These are phyloP conservation scores for Baryphthengus martii DNA, from an alignment of 2,113 vertebrate genomes.

Conservation along the genomic window DNA sequence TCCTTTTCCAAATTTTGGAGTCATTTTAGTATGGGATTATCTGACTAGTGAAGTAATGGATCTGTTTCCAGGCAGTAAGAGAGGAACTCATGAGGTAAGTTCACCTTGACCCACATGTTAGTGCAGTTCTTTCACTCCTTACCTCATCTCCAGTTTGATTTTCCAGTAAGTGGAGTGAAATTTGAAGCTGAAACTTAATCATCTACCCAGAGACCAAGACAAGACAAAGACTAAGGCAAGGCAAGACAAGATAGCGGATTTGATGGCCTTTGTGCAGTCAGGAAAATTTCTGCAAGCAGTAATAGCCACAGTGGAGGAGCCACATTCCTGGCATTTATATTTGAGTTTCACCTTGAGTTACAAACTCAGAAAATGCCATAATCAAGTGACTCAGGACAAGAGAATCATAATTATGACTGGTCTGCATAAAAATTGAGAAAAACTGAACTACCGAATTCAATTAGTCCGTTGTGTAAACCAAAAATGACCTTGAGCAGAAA, in stretches of 20 bases:
- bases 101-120: not conserved
- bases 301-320: not conserved
- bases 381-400: not conserved
- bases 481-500: slow-evolving; percentile 8
- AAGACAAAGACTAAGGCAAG: not conserved
- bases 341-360: not conserved
- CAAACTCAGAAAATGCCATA: not conserved
- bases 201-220: not conserved
- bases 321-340: not conserved
- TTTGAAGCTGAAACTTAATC: not conserved
- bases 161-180: not conserved
- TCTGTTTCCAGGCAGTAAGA: not conserved
- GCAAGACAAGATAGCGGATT: not conserved
- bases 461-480: slow-evolving; percentile 20
- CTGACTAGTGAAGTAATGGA: not conserved
- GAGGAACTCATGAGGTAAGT: not conserved
- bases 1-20: not conserved
- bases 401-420: not conserved
- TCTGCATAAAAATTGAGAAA: not conserved
- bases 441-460: not conserved
- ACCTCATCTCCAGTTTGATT: not conserved
- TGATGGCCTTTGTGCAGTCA: not conserved
- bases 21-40: not conserved
- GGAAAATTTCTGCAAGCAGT: not conserved
- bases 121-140: not conserved